These are phyloP conservation scores for Idris sp. DNA, from an alignment of 1,140 invertebrate species.

Conservation along the genomic window DNA sequence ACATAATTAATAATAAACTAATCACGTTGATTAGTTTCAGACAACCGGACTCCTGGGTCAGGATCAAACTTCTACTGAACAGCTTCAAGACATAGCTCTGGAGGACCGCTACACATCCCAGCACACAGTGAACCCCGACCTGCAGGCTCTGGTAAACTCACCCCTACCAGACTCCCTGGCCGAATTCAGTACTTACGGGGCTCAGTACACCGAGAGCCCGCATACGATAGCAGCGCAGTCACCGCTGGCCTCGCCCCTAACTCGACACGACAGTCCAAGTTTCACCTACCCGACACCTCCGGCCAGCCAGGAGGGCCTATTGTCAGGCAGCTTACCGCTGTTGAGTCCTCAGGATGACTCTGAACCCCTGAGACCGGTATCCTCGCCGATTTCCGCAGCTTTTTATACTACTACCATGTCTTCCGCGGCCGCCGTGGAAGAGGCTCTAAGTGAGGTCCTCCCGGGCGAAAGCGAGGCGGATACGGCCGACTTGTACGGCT, in stretches of 20 bases:
- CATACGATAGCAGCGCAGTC: conserved; percentile 79
- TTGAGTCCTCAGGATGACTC: conserved; percentile 78
- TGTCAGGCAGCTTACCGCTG: conserved; percentile 77
- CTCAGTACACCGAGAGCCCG: conserved; percentile 78
- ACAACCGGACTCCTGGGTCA: conserved; percentile 79
- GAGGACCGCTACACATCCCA: conserved; percentile 81
- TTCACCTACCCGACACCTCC: conserved; percentile 90
- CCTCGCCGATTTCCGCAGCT: conserved; percentile 86
- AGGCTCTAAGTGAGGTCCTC: conserved; percentile 87
- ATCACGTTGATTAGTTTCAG: conserved; percentile 81
- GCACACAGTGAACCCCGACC: conserved; percentile 84
- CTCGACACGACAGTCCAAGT: conserved; percentile 81
- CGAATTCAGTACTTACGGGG: conserved; percentile 86
- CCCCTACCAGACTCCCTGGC: conserved; percentile 87
- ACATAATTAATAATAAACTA: no score
- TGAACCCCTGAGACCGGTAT: conserved; percentile 82
- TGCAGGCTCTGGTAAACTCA: conserved; percentile 86
- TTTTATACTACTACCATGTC: conserved; percentile 92
- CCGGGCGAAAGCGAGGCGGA: conserved; percentile 84
- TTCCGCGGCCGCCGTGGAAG: conserved; percentile 89
- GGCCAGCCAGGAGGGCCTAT: conserved; percentile 87
- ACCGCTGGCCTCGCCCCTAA: conserved; percentile 84
- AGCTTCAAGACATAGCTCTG: conserved; percentile 83
- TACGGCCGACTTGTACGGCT: conserved; percentile 81
- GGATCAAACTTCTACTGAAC: conserved; percentile 80